Base-by-base conservation (phyloP, 2,113 vertebrate species). In the Seriola rivoliana region DNA sequence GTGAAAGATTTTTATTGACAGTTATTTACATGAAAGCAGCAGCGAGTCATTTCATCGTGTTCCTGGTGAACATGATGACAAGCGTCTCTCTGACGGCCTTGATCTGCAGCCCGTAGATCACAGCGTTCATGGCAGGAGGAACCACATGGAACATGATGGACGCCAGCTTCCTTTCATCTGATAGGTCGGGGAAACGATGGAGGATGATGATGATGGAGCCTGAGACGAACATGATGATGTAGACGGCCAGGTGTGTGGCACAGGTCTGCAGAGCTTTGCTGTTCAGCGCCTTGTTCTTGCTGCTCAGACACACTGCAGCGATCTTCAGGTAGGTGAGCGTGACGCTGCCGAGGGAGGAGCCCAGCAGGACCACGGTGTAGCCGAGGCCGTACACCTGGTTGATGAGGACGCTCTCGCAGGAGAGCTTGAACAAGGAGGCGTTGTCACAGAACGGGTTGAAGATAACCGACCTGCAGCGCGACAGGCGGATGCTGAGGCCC, bases 381-480 rank as follows among this genome's bases (percentile, higher is more conserved):
- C 54, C 2, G 4, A 93, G 73, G 5, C 92, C 92, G 11, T 86
- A 88, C 9, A 93, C 57, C 40, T 95, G 68, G 29, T 93, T 94
- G 46, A 93, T 52, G 1, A 86, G 12, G 4, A 90, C 0, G 21
- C 44, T 84, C 3, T 92, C 82, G 23, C 93, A 93, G 10, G 91
- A 94, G 8, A 94, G 82, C 32, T 88, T 89, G 59, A 92, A 94
- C 32, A 95, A 44, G 0, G 91, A 92, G 13, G 89, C 72, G 48
- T 93, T 93, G 67, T 92, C 90, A 23, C 94, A 94, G 83, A 75
- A 94, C 1, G 82, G 86, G 69, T 92, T 90, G 8, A 36, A 16
- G 8, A 94, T 63, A 0, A 73, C 17, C 13, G 19, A 29, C 62
- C 88, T 85, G 82, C 94, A 94, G 44, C 85, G 90, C 0, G 83